Evolutionary conservation across 2,113 vertebrate species (phyloP).

Genomic region (Aspiorhynchus laticeps): DNA sequence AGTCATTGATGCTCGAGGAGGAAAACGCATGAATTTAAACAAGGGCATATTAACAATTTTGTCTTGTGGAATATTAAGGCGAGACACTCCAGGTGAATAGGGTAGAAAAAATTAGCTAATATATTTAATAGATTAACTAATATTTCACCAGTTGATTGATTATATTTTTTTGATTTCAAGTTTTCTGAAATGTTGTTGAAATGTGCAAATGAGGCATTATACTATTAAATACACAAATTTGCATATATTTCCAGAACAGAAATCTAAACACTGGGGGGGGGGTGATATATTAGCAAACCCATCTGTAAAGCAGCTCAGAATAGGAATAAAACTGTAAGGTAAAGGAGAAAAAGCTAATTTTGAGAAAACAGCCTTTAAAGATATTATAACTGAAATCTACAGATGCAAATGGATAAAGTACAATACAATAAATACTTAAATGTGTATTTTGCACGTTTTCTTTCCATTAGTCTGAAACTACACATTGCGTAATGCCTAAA

Average conservation of each 20-base stretch:
- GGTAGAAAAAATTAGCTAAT: neutral
- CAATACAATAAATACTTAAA: neutral
- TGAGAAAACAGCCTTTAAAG: too few relatives aligned
- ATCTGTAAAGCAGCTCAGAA: neutral
- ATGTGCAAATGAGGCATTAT: neutral
- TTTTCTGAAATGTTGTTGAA: neutral
- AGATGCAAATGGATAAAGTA: neutral
- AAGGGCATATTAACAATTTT: neutral
- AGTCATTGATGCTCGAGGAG: neutral
- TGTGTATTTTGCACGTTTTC: too few relatives aligned
- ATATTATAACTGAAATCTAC: neutral
- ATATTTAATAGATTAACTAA: too few relatives aligned
- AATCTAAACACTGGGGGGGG: neutral
- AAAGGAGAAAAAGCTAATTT: neutral
- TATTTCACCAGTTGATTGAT: too few relatives aligned
- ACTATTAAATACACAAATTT: neutral
- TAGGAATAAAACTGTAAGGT: neutral
- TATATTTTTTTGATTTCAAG: too few relatives aligned
- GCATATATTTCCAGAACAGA: neutral
- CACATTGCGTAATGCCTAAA: neutral
- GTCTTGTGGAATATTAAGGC: constrained; percentile 1
- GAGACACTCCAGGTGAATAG: neutral
- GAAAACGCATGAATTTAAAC: neutral
- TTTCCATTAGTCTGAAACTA: too few relatives aligned
- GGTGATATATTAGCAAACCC: too few relatives aligned